These are phyloP conservation scores for Pseudoatta argentina DNA, from an alignment of 1,140 invertebrate genomes.

Conservation along the genomic window DNA sequence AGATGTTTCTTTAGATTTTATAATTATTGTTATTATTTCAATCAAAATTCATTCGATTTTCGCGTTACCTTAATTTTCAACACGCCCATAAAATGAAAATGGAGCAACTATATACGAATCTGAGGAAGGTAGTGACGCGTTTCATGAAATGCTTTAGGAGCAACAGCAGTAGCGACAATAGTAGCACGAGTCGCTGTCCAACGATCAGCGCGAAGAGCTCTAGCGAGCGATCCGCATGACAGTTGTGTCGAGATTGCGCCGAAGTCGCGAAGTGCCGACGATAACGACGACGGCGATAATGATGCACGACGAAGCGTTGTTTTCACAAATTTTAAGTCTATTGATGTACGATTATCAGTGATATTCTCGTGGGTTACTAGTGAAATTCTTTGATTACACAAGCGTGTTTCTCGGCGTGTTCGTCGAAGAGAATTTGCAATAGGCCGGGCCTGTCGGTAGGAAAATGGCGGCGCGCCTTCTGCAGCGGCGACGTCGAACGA, in stretches of 20 bases:
- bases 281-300: conserved; percentile 47
- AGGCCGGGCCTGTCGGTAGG: conserved; percentile 74
- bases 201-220: conserved; percentile 49
- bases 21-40: not conserved
- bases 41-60: not conserved
- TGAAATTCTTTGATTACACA: conserved; percentile 20
- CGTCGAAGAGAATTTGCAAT: conserved; percentile 53
- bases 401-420: conserved; percentile 41
- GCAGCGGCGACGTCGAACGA: conserved; percentile 61
- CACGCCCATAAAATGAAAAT: not conserved
- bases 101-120: conserved; percentile 27
- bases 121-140: conserved; percentile 50
- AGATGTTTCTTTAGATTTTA: not conserved
- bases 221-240: conserved; percentile 66
- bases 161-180: conserved; percentile 59
- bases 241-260: conserved; percentile 42
- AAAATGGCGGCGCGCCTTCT: conserved; percentile 73
- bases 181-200: conserved; percentile 62
- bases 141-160: conserved; percentile 35
- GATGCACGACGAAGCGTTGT: not conserved
- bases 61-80: not conserved
- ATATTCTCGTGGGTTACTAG: conserved; percentile 28
- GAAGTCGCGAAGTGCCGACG: conserved; percentile 32
- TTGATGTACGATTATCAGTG: conserved; percentile 35
- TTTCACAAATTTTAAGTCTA: conserved; percentile 17